Evolutionary conservation across 2,888 invertebrate genomes (phyloP).

Genomic region (Orthonychiurus folsomi): DNA sequence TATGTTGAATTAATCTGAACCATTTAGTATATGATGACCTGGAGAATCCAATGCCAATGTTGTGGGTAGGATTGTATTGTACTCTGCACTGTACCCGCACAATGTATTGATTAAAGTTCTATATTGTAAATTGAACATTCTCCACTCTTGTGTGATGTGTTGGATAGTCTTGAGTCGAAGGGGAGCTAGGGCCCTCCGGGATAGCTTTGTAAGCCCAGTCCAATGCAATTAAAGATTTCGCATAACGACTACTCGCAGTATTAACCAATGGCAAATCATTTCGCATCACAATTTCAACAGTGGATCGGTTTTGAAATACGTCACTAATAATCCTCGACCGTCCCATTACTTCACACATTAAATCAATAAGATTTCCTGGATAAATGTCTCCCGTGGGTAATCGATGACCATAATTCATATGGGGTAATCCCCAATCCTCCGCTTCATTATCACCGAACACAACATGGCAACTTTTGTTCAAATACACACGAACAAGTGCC

Average conservation of each 20-base stretch:
- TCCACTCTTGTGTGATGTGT: too few species aligned
- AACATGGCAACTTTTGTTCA: constrained; percentile 19
- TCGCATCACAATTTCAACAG: not conserved
- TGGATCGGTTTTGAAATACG: constrained; percentile 6
- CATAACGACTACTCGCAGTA: not conserved
- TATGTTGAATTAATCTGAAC: too few species aligned
- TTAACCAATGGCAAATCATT: not conserved
- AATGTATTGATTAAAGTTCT: too few species aligned
- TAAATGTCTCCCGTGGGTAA: constrained; percentile 23
- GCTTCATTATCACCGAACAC: constrained; percentile 27
- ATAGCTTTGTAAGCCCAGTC: constrained; percentile 8
- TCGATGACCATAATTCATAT: constrained; percentile 5
- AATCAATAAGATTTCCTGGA: constrained; percentile 26
- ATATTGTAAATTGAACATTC: too few species aligned
- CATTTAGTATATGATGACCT: too few species aligned
- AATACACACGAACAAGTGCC: constrained; percentile 16
- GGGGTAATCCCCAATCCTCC: constrained; percentile 13
- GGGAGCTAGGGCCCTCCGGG: too few species aligned
- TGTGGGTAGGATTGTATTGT: too few species aligned
- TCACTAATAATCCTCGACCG: constrained; percentile 7
- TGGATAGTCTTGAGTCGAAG: too few species aligned
- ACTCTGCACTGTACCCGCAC: too few species aligned
- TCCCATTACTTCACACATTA: constrained; percentile 5
- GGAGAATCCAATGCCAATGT: too few species aligned
- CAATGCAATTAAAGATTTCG: constrained; percentile 2